Conservation (phyloP, 2,797 vertebrate species). For the Hippoglossus hippoglossus region DNA sequence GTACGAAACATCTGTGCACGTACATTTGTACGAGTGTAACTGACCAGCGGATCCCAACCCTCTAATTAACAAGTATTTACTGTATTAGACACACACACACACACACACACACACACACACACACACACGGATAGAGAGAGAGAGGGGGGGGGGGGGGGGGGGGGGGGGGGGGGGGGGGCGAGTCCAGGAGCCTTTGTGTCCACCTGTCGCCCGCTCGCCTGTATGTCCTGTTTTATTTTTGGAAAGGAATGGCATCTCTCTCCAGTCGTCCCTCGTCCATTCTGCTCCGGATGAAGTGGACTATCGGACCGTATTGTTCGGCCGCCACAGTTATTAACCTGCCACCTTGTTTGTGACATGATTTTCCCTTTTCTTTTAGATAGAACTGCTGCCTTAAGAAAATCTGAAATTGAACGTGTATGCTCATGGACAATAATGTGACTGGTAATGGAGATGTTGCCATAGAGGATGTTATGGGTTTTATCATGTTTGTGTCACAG, state of each 20-base stretch:
- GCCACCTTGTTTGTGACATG: background rate
- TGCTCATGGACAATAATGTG: too few relatives aligned
- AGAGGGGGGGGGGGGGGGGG: background rate
- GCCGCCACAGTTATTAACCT: background rate
- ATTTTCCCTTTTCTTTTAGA: too few relatives aligned
- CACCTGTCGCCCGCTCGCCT: slow-evolving; percentile 82
- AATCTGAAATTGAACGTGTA: too few relatives aligned
- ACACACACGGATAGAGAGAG: slow-evolving; percentile 29
- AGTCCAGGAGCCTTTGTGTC: slow-evolving; percentile 76
- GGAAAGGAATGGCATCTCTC: slow-evolving; percentile 85
- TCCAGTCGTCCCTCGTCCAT: slow-evolving; percentile 71
- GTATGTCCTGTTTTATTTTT: slow-evolving; percentile 84
- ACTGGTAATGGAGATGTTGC: too few relatives aligned
- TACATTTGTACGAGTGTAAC: too few relatives aligned
- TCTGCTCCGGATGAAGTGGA: slow-evolving; percentile 55
- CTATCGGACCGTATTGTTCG: slow-evolving; percentile 49
- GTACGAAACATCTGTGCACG: too few relatives aligned
- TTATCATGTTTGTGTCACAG: background rate
- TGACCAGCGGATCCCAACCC: too few relatives aligned
- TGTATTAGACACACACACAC: background rate
- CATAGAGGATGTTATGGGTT: background rate
- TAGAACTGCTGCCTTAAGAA: too few relatives aligned
- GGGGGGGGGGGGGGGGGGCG: background rate
- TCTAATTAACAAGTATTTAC: too few relatives aligned
- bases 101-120: slow-evolving; percentile 11